Evolutionary conservation across 2,113 vertebrate species (phyloP), one percentile per base, ranked within the genome.

Genomic region (Clupea harengus): DNA sequence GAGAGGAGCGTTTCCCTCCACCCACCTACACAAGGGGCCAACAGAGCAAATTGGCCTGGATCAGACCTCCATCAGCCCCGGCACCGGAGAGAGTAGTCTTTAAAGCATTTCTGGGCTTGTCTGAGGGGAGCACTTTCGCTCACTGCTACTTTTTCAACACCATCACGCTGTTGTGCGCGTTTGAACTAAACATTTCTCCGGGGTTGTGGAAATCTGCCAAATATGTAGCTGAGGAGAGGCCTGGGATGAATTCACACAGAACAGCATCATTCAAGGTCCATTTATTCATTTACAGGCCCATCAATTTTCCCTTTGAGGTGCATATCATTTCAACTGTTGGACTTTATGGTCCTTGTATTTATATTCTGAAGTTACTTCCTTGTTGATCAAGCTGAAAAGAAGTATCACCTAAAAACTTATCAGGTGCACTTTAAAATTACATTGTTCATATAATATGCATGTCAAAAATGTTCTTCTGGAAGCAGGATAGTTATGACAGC

Each of bases 131-230:
- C 72, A 85, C 60, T 92, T 90, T 83, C 39, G 89, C 90, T 90
- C 90, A 86, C 88, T 88, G 86, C 89, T 89, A 93, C 90, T 89
- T 90, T 8, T 81, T 90, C 89, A 91, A 89, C 87, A 89, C 88
- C 89, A 87, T 84, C 86, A 89, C 82, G 86, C 85, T 88, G 86
- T 89, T 87, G 87, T 88, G 90, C 83, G 88, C 88, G 88, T 88
- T 88, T 88, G 78, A 89, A 87, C 85, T 87, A 64, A 54, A 90
- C 89, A 85, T 82, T 80, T 80, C 32, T 78, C 86, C 82, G 82
- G 28, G 81, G 86, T 86, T 28, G 44, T 32, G 3, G 50, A 90
- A 85, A 88, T 89, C 92, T 92, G 85, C 87, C 87, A 90, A 90
- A 90, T 52, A 86, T 78, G 75, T 67, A 84, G 11, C 28, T 15